Evolutionary conservation across 2,888 invertebrate species (phyloP), one percentile per base, ranked within the genome.

Genomic region (Clanis bilineata): DNA sequence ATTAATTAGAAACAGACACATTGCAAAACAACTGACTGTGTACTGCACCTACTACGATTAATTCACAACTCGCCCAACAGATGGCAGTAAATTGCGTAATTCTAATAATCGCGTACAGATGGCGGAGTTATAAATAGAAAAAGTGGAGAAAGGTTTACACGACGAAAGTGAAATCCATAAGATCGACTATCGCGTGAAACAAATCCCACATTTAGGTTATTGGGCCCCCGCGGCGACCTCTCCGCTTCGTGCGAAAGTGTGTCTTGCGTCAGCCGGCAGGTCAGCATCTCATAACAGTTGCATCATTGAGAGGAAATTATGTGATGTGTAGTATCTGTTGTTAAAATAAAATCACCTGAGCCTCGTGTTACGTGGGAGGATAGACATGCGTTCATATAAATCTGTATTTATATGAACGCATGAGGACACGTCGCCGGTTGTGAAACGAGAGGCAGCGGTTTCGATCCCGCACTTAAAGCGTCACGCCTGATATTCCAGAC

Each of bases 251-350:
- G 88, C 82, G 88, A 90, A 90, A 90, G 90, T 86, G 76, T 82
- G 79, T 85, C 85, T 90, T 90, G 83, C 90, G 70, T 90, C 90
- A 90, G 51, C 28, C 69, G 65, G 71, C 83, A 73, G 83, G 86
- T 85, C 84, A 81, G 73, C 73, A 73, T 82, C 84, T 85, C 85
- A 83, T 83, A 86, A 86, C 70, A 62, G 72, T 87, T 89, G 84
- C 88, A 81, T 88, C 85, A 88, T 74, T 70, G 59, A 65, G 67
- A 76, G 79, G 78, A 79, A 74, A 80, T 82, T 82, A 80, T 81
- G 61, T 61, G 56, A 61, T 57, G 63, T 64, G 66, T 66, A 62
- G 67, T 63, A 65, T 74, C 69, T 70, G 47, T 51, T 58, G 58
- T 58, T 32, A 28, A 45, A 45, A 45, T 22, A 57, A 63, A 51